Percentiles rank a stretch among this genome's conserved stretches.
These are phyloP conservation scores for Mugil cephalus DNA, from an alignment of 2,113 vertebrate species.

Conservation along the genomic window DNA sequence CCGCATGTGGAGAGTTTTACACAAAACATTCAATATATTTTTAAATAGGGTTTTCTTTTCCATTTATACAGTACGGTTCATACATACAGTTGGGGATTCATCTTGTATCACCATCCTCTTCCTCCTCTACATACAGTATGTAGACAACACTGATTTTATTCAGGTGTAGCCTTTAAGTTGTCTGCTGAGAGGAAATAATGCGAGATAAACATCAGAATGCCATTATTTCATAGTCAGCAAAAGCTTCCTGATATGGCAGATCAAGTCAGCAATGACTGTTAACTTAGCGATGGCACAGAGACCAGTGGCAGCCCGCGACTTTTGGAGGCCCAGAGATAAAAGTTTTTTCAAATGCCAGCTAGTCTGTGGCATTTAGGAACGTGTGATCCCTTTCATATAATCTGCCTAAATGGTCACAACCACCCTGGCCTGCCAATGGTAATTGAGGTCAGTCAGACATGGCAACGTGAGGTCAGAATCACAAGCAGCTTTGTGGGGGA, in stretches of 20 bases:
- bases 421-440: conserved; percentile 61
- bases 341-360: conserved; percentile 83
- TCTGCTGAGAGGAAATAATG: conserved; percentile 32
- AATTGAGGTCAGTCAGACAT: conserved; percentile 69
- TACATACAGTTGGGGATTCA: not conserved
- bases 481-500: conserved; percentile 26
- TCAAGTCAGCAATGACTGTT: conserved; percentile 66
- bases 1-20: not conserved
- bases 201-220: conserved; percentile 75
- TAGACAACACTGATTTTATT: conserved; percentile 44
- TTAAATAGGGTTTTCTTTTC: not conserved
- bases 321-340: conserved; percentile 80
- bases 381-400: conserved; percentile 72
- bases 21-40: not conserved
- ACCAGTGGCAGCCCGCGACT: conserved; percentile 64
- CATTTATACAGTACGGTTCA: not conserved
- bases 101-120: not conserved
- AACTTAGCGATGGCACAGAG: conserved; percentile 45
- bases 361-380: conserved; percentile 82
- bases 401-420: conserved; percentile 74
- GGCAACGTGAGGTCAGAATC: conserved; percentile 60
- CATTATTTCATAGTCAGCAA: conserved; percentile 68
- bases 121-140: conserved; percentile 33
- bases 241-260: conserved; percentile 59
- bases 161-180: conserved; percentile 66